Evolutionary conservation across 2,113 vertebrate genomes (phyloP).

Genomic region (Clarias batrachus): DNA sequence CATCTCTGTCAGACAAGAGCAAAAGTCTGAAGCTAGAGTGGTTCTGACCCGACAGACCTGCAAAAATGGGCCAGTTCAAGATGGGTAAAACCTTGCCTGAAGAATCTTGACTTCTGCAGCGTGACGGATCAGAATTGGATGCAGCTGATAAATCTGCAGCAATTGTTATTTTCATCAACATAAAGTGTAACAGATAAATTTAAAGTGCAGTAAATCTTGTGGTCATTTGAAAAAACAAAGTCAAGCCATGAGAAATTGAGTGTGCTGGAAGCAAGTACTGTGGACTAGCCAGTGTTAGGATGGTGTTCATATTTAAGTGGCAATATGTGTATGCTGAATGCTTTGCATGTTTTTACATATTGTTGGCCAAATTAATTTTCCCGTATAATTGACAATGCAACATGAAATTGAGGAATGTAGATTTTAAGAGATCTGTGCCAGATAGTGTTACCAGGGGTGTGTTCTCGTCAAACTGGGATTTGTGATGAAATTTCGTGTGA

Average conservation of each 20-base stretch:
- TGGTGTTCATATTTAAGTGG: background rate
- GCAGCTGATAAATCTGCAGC: background rate
- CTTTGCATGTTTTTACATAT: background rate
- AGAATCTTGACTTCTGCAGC: too few species aligned
- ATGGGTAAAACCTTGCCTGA: too few species aligned
- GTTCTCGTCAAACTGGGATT: too few species aligned
- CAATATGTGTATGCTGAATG: background rate
- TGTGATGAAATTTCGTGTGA: too few species aligned
- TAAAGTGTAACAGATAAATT: too few species aligned
- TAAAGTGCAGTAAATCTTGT: background rate
- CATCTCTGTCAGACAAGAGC: too few species aligned
- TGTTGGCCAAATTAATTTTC: background rate
- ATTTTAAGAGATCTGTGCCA: background rate
- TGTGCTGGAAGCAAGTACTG: background rate
- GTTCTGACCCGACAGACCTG: too few species aligned
- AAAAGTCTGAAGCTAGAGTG: too few species aligned
- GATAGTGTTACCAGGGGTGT: too few species aligned
- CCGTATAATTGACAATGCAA: background rate
- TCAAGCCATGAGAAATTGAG: background rate
- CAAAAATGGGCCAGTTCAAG: too few species aligned
- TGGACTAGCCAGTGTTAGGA: background rate
- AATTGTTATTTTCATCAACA: background rate
- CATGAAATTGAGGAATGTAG: background rate
- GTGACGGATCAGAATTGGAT: background rate
- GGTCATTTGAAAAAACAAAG: background rate